Evolutionary conservation across 2,888 invertebrate genomes (phyloP), one percentile per base, ranked within the genome.

Genomic region (Torymus texanus): DNA sequence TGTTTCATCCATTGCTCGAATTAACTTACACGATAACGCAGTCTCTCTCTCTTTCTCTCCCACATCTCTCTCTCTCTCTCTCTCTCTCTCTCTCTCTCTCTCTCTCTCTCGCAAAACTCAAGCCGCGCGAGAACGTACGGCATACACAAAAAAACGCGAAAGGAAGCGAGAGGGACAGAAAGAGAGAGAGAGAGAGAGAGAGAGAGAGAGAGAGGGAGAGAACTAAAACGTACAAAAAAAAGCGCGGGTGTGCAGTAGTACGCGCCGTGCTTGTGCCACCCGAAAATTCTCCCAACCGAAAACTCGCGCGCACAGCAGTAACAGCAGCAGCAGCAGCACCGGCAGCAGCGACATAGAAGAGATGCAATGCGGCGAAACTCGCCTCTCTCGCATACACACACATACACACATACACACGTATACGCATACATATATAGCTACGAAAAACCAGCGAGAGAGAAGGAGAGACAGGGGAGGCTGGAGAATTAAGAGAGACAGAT

Each of bases 321-420:
- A n/a, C n/a, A n/a, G 29, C 4, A 70, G 62, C 51, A 14, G 70
- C 65, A 66, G 68, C 62, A 56, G 62, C 66, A 58, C 61, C 66
- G 14, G 4, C 29, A 70, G 41, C 41, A 41, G 56, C 62, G 78
- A 63, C 59, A 59, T 61, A 62, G 66, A 62, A 51, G 75, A 81
- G 76, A 81, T 78, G 78, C 78, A 78, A 76, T 78, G 78, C 71
- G 75, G 75, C 68, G 77, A 75, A 41, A 75, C 71, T 75, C 50
- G 66, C 56, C 50, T 67, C 62, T 11, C 65, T n/a, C 58, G 59
- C 21, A 2, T 56, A 2, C 51, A 16, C 21, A 14, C 51, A 70
- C 58, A 24, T 1, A 29, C 13, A n/a, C n/a, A n/a, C n/a, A n/a
- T n/a, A n/a, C n/a, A n/a, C n/a, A n/a, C n/a, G n/a, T n/a, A n/a